Evolutionary conservation across 2,113 vertebrate genomes (phyloP), one percentile per base, ranked within the genome.

Genomic region (Aegithalos caudatus): DNA sequence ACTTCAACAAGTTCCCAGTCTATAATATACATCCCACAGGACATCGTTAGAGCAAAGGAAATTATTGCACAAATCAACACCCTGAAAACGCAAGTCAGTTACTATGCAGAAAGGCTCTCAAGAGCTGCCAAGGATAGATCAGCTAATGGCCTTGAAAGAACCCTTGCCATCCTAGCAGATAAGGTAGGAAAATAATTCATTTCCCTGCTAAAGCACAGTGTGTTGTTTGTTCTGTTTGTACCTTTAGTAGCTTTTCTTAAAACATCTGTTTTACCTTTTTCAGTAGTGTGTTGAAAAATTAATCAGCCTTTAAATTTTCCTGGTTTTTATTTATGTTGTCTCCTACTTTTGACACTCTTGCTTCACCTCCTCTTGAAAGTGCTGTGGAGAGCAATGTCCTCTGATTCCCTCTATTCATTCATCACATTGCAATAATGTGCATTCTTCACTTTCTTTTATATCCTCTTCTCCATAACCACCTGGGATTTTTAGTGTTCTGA

Each of bases 61-160:
- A 99, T 99, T 84, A 99, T 99, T 51, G 98, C 99, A 72, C 99
- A 99, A 93, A 99, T 99, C 97, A 99, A 99, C 97, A 99, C 99
- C 8, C 97, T 99, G 95, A 99, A 99, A 98, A 99, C 99, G 4
- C 99, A 99, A 98, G 99, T 99, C 96, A 98, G 98, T 97, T 99
- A 99, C 98, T 99, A 99, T 21, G 98, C 99, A 8, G 99, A 99
- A 95, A 98, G 99, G 50, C 99, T 99, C 50, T 99, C 99, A 6
- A 98, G 99, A 86, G 98, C 99, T 6, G 99, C 99, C 81, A 99
- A 99, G 97, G 99, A 99, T 35, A 98, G 98, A 86, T 99, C 99
- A 11, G 98, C 99, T 94, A 99, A 98, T 45, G 99, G 99, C 33
- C 98, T 99, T 81, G 99, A 99, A 96, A 98, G 99, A 97, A 99